Evolutionary conservation across 2,113 vertebrate genomes (phyloP).

Genomic region (Catharus minimus): DNA sequence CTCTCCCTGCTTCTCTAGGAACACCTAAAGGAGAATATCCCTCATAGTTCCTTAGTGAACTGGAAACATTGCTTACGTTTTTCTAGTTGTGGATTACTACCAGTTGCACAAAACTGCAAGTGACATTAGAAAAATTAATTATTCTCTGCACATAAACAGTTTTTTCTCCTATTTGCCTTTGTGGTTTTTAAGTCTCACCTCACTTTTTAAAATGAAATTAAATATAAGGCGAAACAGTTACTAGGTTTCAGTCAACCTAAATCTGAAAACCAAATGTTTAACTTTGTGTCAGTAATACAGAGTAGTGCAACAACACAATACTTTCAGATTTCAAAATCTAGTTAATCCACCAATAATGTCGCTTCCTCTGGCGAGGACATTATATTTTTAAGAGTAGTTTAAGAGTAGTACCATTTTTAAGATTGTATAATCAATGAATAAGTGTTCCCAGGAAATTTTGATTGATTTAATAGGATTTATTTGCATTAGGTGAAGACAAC

Average conservation of each 20-base stretch:
- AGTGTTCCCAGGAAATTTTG: not conserved
- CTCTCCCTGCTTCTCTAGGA: not conserved
- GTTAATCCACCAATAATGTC: not conserved
- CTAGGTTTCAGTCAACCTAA: not conserved
- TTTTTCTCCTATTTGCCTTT: not conserved
- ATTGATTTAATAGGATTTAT: slow-evolving; percentile 7
- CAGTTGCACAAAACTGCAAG: not conserved
- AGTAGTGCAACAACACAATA: not conserved
- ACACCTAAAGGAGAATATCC: not conserved
- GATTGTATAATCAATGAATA: slow-evolving; percentile 17
- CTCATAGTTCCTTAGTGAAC: not conserved
- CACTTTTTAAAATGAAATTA: not conserved
- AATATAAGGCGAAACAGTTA: not conserved
- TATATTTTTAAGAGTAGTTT: not conserved
- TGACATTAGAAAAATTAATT: not conserved
- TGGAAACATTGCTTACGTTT: not conserved
- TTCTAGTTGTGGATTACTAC: not conserved
- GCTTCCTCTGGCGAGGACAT: not conserved
- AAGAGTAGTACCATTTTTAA: not conserved
- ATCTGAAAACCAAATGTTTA: not conserved
- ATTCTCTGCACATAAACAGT: not conserved
- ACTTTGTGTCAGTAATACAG: not conserved
- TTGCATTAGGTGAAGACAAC: slow-evolving; percentile 4
- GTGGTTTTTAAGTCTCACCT: not conserved
- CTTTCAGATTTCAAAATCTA: not conserved